phyloP scores from a whole-genome alignment of 1,140 invertebrate species.

The Adelges cooleyi region DNA sequence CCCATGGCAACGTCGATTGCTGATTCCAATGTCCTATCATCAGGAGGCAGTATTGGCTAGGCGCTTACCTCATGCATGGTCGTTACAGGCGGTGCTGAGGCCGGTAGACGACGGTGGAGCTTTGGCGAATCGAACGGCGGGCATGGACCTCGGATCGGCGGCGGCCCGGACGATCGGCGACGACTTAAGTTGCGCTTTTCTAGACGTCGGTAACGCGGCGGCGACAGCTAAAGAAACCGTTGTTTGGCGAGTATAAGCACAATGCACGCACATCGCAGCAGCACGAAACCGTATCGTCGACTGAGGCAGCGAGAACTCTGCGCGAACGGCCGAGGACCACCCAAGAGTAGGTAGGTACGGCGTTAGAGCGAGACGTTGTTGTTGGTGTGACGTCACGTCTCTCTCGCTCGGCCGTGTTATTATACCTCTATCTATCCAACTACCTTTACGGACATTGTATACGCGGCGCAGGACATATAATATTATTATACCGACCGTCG shows the following conservation, averaged over 20 bases:
- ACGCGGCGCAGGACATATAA: no score
- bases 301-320: background rate
- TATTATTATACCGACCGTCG: no score
- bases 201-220: background rate
- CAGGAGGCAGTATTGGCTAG: no score
- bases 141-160: no score
- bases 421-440: background rate
- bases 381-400: conserved; percentile 17
- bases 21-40: no score
- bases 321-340: conserved; percentile 16
- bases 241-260: background rate
- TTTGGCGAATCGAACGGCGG: no score
- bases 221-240: background rate
- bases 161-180: background rate
- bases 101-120: no score
- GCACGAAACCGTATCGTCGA: conserved; percentile 17
- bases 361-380: conserved; percentile 1
- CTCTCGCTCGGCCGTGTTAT: background rate
- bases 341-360: background rate
- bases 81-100: no score
- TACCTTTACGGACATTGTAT: no score
- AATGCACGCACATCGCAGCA: conserved; percentile 10
- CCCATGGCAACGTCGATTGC: no score
- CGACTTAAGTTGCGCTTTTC: background rate
- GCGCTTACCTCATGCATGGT: no score